phyloP scores from a whole-genome alignment of 2,113 vertebrate species.

The Lycocorax pyrrhopterus region DNA sequence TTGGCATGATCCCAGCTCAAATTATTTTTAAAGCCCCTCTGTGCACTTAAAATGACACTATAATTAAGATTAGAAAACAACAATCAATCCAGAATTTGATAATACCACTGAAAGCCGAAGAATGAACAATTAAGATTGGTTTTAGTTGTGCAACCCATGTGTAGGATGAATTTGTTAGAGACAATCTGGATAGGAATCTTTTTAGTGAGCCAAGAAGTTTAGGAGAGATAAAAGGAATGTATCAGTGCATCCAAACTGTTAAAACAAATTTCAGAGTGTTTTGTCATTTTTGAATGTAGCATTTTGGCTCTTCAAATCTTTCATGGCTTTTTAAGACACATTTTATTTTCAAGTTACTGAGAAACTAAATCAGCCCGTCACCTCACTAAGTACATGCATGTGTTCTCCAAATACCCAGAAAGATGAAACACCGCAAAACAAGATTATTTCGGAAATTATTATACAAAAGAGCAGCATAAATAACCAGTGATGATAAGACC shows the following conservation, averaged over 20 bases:
- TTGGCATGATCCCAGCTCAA: not conserved
- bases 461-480: not conserved
- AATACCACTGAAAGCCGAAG: not conserved
- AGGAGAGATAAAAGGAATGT: constrained; percentile 46
- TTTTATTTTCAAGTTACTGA: constrained; percentile 33
- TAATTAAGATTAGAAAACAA: constrained; percentile 47
- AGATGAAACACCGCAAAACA: not conserved
- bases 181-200: constrained; percentile 25
- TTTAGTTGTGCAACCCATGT: constrained; percentile 38
- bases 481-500: not conserved
- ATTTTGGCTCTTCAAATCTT: constrained; percentile 22
- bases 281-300: constrained; percentile 12
- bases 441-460: not conserved
- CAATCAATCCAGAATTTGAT: not conserved
- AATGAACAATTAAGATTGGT: not conserved
- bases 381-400: not conserved
- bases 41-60: constrained; percentile 1
- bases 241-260: constrained; percentile 28
- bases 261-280: constrained; percentile 19
- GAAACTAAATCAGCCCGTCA: not conserved
- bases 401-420: constrained; percentile 9
- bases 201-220: constrained; percentile 44
- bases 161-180: constrained; percentile 6
- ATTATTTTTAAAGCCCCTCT: constrained; percentile 23
- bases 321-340: not conserved